These are phyloP conservation scores for Mellivora capensis DNA, from an alignment of 2,113 vertebrate genomes.

Conservation along the genomic window DNA sequence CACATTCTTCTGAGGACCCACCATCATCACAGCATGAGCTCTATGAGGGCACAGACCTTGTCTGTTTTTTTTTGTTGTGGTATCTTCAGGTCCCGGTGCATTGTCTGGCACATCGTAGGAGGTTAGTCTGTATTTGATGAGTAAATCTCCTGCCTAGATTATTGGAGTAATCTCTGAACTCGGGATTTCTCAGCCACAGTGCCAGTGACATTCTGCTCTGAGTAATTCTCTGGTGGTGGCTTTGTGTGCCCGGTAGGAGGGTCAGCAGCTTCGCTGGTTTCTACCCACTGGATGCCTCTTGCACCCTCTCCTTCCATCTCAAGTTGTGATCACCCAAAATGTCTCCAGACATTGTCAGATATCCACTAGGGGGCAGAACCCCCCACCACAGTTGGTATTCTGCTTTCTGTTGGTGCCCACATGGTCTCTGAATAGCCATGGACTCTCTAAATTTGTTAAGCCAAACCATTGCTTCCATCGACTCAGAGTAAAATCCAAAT, in stretches of 20 bases:
- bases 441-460: background rate
- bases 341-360: background rate
- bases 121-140: background rate
- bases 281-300: background rate
- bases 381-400: rapidly evolving
- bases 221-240: background rate
- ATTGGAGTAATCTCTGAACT: background rate
- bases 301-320: background rate
- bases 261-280: rapidly evolving
- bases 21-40: background rate
- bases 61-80: background rate
- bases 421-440: background rate
- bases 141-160: background rate
- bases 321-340: background rate
- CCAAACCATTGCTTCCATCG: rapidly evolving
- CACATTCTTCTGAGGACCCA: rapidly evolving
- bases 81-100: background rate
- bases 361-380: background rate
- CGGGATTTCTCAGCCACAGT: background rate
- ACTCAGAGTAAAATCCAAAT: background rate
- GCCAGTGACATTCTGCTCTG: background rate
- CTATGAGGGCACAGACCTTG: background rate
- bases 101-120: background rate
- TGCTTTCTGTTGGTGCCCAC: rapidly evolving
- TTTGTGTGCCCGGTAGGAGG: background rate